phyloP scores from a whole-genome alignment of 2,888 invertebrate species.

The Chymomyza procnemis region DNA sequence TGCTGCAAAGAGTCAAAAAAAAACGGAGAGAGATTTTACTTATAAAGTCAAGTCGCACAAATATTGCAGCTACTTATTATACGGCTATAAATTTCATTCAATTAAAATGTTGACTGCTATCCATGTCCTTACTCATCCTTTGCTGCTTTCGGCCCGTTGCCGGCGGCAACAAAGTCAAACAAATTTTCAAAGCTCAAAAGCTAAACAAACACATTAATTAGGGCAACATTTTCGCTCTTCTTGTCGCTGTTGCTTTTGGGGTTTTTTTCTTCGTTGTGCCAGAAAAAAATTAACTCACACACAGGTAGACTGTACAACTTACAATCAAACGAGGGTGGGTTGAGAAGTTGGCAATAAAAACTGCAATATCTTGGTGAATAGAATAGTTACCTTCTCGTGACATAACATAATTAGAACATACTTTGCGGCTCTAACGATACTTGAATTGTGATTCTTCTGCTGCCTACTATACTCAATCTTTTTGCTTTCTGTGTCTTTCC shows the following conservation, averaged over 20 bases:
- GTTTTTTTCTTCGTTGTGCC: constrained; percentile 2
- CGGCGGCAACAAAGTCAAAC: constrained; percentile 38
- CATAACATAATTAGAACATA: no score
- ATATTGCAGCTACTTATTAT: constrained; percentile 4
- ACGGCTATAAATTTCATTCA: constrained; percentile 43
- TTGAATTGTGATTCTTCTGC: no score
- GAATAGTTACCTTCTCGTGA: no score
- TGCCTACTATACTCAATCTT: no score
- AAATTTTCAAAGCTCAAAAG: constrained; percentile 50
- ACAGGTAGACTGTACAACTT: background rate
- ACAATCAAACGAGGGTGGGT: no score
- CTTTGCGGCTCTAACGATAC: no score
- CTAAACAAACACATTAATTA: constrained; percentile 71
- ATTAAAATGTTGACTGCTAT: constrained; percentile 48
- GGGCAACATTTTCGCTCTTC: constrained; percentile 23
- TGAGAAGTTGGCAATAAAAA: no score
- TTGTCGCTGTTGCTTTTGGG: constrained; percentile 12
- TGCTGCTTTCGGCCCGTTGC: constrained; percentile 13
- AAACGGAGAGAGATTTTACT: background rate
- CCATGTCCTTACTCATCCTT: background rate
- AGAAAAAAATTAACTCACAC: constrained; percentile 2
- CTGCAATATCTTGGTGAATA: no score
- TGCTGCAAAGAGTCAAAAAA: background rate
- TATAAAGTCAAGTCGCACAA: background rate
- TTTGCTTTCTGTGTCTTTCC: no score